A percentile compares a stretch with the other conserved stretches of the same genome.
phyloP scores from a whole-genome alignment of 2,888 invertebrate genomes.

The Uropetala carovei region DNA sequence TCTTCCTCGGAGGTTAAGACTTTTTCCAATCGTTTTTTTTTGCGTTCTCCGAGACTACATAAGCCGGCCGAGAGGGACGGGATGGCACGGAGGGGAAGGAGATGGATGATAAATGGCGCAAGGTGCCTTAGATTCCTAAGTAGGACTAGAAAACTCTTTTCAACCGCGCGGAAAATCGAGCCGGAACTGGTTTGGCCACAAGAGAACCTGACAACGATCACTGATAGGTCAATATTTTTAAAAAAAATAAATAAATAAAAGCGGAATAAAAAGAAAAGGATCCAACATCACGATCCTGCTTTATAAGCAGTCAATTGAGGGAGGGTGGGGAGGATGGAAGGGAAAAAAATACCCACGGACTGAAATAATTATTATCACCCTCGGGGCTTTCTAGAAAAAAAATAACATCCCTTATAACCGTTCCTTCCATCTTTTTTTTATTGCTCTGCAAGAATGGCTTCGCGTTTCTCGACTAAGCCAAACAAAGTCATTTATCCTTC shows the following conservation, averaged over 20 bases:
- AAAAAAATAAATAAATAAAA: neutral
- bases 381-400: neutral
- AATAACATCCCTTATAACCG: neutral
- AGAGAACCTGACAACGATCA: neutral
- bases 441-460: neutral
- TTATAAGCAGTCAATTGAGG: neutral
- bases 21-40: no score
- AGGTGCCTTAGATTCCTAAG: neutral
- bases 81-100: no score
- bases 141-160: neutral
- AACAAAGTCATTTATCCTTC: conserved; percentile 28
- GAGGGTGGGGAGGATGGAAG: neutral
- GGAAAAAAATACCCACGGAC: neutral
- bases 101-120: no score
- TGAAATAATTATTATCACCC: conserved; percentile 1
- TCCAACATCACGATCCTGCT: neutral
- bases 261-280: neutral
- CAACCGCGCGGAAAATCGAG: neutral
- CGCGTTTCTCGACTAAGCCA: neutral
- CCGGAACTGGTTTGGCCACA: neutral
- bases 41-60: no score
- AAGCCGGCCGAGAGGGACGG: no score
- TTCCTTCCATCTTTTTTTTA: neutral
- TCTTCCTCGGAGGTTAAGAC: no score
- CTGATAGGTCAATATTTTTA: neutral